Evolutionary conservation across 2,113 vertebrate genomes (phyloP), one percentile per base, ranked within the genome.

Genomic region (Odontophorus gujanensis): DNA sequence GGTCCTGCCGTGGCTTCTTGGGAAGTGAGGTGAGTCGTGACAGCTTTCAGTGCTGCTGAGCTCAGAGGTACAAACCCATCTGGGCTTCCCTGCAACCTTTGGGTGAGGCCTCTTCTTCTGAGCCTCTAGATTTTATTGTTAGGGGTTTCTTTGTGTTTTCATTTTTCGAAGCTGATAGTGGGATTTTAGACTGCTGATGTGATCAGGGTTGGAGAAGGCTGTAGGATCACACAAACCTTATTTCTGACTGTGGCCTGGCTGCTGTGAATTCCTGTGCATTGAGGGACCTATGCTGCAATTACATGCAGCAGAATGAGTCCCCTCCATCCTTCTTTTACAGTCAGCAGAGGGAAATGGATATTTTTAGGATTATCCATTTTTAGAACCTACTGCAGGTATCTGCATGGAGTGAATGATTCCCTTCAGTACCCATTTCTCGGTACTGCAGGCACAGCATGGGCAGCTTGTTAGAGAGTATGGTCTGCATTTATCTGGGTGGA

Each of bases 11-110:
- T 43, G 40, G 12, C 91, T 88, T 91, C 57, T 76, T 90, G 72
- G 61, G 80, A 78, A 84, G 85, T 32, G 43, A 95, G 93, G 95
- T 91, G 91, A 95, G 93, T 95, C 40, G 24, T 65, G 51, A 57
- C 10, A 2, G 45, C 15, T 80, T 95, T 93, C 62, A 63, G 47
- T 1, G 1, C 36, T 36, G 2, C 0, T 67, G 42, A 94, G 19
- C 28, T 45, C 20, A 38, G 65, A 71, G 13, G 11, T 57, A 57
- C 24, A 83, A 91, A 36, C 18, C 25, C 3, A 78, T 9, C 16
- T 2, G 10, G 25, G 50, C n/a, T 73, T 84, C 6, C 13, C 34
- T 43, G 16, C 6, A 25, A 11, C 21, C 12, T 45, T 48, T 66
- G 40, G 4, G 26, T 45, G 28, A 92, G 7, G n/a, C 18, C 5